phyloP scores from a whole-genome alignment of 2,888 invertebrate genomes.

The Helobdella robusta region DNA sequence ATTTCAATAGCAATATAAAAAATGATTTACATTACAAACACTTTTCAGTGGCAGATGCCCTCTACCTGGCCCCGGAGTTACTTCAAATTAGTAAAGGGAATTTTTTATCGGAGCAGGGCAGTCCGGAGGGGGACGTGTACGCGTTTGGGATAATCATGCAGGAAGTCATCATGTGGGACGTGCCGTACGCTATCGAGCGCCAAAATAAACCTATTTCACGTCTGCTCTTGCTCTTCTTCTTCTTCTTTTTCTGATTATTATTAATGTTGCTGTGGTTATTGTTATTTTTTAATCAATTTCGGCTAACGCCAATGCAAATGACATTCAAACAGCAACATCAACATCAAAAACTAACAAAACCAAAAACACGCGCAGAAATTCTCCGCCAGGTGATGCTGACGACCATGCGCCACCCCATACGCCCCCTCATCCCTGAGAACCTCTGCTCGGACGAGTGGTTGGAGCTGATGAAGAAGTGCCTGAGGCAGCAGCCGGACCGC shows the following conservation, averaged over 20 bases:
- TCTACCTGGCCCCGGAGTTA: constrained; percentile 17
- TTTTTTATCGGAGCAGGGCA: neutral
- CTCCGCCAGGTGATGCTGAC: neutral
- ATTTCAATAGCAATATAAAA: no score
- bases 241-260: no score
- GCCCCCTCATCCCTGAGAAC: constrained; percentile 23
- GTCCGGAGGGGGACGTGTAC: constrained; percentile 15
- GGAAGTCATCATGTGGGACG: constrained; percentile 17
- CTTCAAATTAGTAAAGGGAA: neutral
- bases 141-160: constrained; percentile 22
- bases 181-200: constrained; percentile 11
- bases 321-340: no score
- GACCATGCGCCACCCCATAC: neutral
- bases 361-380: constrained; percentile 22
- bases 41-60: neutral
- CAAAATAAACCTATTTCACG: constrained; percentile 14
- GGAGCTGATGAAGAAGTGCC: constrained; percentile 26
- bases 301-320: no score
- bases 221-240: neutral
- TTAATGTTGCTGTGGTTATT: no score
- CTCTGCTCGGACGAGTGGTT: constrained; percentile 23
- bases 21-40: neutral
- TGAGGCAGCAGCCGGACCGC: constrained; percentile 24
- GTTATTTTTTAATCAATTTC: no score
- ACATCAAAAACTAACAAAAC: no score